phyloP scores from a whole-genome alignment of 2,888 invertebrate genomes.

The Sesamia inferens region DNA sequence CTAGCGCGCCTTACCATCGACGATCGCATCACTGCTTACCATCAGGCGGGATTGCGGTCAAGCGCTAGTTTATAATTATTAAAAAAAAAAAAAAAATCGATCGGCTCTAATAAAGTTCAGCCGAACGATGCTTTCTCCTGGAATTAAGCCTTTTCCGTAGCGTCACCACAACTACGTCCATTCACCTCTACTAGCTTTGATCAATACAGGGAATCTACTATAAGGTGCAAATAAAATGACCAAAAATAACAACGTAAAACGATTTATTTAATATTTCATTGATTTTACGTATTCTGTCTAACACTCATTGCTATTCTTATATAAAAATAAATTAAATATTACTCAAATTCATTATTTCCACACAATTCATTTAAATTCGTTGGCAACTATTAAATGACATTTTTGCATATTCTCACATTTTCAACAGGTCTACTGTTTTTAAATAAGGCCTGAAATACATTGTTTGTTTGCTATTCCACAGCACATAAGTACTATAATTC shows the following conservation, averaged over 20 bases:
- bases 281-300: conserved; percentile 48
- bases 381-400: conserved; percentile 16
- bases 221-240: conserved; percentile 14
- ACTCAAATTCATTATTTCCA: conserved; percentile 43
- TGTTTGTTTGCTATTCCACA: conserved; percentile 44
- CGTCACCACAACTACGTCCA: background rate
- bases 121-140: no score
- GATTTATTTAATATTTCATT: conserved; percentile 63
- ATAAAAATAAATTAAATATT: conserved; percentile 66
- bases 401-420: conserved; percentile 31
- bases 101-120: no score
- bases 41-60: no score
- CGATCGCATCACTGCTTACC: no score
- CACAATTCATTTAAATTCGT: conserved; percentile 44
- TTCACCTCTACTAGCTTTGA: no score
- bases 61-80: no score
- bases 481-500: conserved; percentile 36
- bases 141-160: background rate
- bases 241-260: conserved; percentile 59
- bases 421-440: conserved; percentile 27
- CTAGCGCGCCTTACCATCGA: no score
- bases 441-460: conserved; percentile 59
- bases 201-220: no score
- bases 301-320: conserved; percentile 58
- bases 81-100: no score